Conservation (phyloP, 2,888 invertebrate genomes). For the Apoderus coryli region DNA sequence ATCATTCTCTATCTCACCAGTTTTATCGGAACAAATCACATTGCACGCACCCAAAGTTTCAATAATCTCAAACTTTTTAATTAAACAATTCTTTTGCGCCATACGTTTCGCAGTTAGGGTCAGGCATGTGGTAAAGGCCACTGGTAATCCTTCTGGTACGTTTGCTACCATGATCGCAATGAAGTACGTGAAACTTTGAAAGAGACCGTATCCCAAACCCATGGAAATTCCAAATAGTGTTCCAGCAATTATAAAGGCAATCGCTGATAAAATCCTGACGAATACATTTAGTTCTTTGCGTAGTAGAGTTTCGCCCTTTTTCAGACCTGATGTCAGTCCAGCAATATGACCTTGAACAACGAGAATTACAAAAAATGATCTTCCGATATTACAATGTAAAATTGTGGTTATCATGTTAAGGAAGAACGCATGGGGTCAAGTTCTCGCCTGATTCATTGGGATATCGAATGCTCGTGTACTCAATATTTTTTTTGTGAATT, state of each 20-base stretch:
- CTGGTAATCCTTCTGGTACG: slow-evolving; percentile 20
- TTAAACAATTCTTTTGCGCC: slow-evolving; percentile 20
- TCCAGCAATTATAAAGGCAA: slow-evolving; percentile 16
- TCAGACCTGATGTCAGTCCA: slow-evolving; percentile 47
- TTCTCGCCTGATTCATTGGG: too few relatives aligned
- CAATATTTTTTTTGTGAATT: too few relatives aligned
- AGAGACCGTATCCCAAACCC: slow-evolving; percentile 16
- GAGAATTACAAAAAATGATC: too few relatives aligned
- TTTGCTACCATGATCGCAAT: slow-evolving; percentile 18
- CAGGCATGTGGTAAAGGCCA: slow-evolving; percentile 19
- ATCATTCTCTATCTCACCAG: too few relatives aligned
- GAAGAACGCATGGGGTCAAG: too few relatives aligned
- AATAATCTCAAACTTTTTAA: slow-evolving; percentile 19
- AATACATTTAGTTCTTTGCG: slow-evolving; percentile 41
- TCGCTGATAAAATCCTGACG: slow-evolving; percentile 17
- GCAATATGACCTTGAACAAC: slow-evolving; percentile 35
- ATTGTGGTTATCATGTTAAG: too few relatives aligned
- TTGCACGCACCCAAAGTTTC: slow-evolving; percentile 20
- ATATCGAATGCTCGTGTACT: too few relatives aligned
- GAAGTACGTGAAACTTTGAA: slow-evolving; percentile 17
- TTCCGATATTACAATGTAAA: too few relatives aligned
- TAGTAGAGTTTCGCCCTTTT: slow-evolving; percentile 58
- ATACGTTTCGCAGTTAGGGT: slow-evolving; percentile 20
- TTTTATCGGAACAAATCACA: slow-evolving; percentile 21
- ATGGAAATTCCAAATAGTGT: slow-evolving; percentile 16